Percentiles rank a stretch among this genome's conserved stretches.
Evolutionary conservation across 2,797 vertebrate genomes (phyloP).

Genomic region (Pogonophryne albipinna): DNA sequence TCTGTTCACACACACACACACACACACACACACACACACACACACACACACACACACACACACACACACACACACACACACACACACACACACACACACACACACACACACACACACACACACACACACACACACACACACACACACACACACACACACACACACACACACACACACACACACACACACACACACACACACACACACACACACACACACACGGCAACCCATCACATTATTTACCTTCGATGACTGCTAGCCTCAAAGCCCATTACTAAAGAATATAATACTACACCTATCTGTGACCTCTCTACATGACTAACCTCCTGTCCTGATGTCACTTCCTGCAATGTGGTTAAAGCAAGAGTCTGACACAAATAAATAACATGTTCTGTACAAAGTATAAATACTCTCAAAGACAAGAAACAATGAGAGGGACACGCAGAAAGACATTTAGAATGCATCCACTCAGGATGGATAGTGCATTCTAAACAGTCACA

Average conservation of each 20-base stretch:
- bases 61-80: not conserved
- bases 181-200: not conserved
- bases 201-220: not conserved
- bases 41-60: slow-evolving; percentile 17
- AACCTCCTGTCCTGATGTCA: slow-evolving; percentile 26
- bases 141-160: not conserved
- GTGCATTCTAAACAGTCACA: slow-evolving; percentile 63
- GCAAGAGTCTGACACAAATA: slow-evolving; percentile 49
- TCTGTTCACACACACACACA: slow-evolving; percentile 41
- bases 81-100: slow-evolving; percentile 6
- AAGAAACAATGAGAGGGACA: slow-evolving; percentile 27
- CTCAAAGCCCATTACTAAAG: slow-evolving; percentile 16
- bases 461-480: slow-evolving; percentile 52
- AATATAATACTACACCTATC: slow-evolving; percentile 22
- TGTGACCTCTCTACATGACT: slow-evolving; percentile 33
- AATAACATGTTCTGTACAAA: slow-evolving; percentile 65
- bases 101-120: slow-evolving; percentile 3
- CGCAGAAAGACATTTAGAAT: slow-evolving; percentile 38
- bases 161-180: not conserved
- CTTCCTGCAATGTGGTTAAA: slow-evolving; percentile 44
- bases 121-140: not conserved
- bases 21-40: slow-evolving; percentile 2
- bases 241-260: slow-evolving; percentile 20
- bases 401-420: slow-evolving; percentile 64
- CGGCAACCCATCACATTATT: slow-evolving; percentile 20